These are phyloP conservation scores for Anastatus disparis DNA, from an alignment of 1,140 invertebrate species.

Conservation along the genomic window DNA sequence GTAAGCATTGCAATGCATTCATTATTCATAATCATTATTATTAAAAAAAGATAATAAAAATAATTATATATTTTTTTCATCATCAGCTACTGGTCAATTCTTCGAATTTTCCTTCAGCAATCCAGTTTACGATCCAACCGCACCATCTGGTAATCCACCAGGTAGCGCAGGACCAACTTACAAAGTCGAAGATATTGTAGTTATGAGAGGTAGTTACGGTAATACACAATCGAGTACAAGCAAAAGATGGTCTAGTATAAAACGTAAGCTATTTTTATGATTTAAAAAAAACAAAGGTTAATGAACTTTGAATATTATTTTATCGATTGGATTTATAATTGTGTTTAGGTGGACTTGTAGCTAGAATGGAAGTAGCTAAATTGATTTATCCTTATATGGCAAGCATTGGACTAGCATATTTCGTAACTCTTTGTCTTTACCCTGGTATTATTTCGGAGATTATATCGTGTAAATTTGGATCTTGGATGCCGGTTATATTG, in stretches of 20 bases:
- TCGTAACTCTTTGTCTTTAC: slow-evolving; percentile 87
- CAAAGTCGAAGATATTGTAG: slow-evolving; percentile 85
- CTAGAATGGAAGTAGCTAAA: slow-evolving; percentile 80
- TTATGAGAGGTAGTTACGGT: slow-evolving; percentile 70
- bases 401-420: slow-evolving; percentile 86
- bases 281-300: background rate
- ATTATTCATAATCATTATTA: no score
- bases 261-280: slow-evolving; percentile 66
- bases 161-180: slow-evolving; percentile 72
- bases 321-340: no score
- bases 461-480: slow-evolving; percentile 80
- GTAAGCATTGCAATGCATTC: slow-evolving; percentile 48
- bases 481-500: slow-evolving; percentile 91
- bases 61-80: background rate
- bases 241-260: slow-evolving; percentile 71
- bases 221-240: slow-evolving; percentile 59
- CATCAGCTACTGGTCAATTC: slow-evolving; percentile 62
- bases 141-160: slow-evolving; percentile 66
- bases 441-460: slow-evolving; percentile 91
- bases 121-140: slow-evolving; percentile 80
- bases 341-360: slow-evolving; percentile 74
- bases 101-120: slow-evolving; percentile 80
- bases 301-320: no score
- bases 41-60: no score
- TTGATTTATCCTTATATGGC: slow-evolving; percentile 90